Conservation (phyloP, 2,113 vertebrate species). For the Ceyx melanurus region DNA sequence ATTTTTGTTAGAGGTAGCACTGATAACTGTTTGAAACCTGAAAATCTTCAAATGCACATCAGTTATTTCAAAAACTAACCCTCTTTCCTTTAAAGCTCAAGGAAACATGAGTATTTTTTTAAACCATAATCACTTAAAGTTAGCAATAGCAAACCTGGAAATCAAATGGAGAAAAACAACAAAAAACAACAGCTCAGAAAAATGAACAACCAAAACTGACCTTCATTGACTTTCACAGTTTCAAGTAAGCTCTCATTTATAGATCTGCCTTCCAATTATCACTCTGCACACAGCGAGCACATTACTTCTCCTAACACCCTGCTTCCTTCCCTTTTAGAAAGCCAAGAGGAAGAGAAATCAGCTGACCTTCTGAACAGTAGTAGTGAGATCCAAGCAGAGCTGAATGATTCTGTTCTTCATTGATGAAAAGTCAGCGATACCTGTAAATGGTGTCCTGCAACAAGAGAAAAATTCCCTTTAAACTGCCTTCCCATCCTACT, state of each 20-base stretch:
- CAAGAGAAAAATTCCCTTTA: conserved; percentile 31
- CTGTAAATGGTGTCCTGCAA: conserved; percentile 91
- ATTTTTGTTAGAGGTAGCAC: not conserved
- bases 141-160: not conserved
- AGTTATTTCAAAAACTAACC: not conserved
- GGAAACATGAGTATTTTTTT: not conserved
- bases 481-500: not conserved
- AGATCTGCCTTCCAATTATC: not conserved
- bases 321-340: conserved; percentile 27
- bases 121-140: not conserved
- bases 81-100: not conserved
- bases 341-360: not conserved
- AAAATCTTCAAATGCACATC: not conserved
- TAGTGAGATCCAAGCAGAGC: conserved; percentile 95
- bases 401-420: conserved; percentile 99
- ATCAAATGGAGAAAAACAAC: not conserved
- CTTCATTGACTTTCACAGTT: not conserved
- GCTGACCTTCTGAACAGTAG: conserved; percentile 96
- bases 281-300: not conserved
- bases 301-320: not conserved
- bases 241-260: not conserved
- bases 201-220: not conserved
- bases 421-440: conserved; percentile 93
- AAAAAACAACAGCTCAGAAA: not conserved
- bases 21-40: not conserved